A percentile compares a stretch with the other conserved stretches of the same genome.
These are phyloP conservation scores for Lumbricus terrestris DNA, from an alignment of 2,888 invertebrate genomes.

Conservation along the genomic window DNA sequence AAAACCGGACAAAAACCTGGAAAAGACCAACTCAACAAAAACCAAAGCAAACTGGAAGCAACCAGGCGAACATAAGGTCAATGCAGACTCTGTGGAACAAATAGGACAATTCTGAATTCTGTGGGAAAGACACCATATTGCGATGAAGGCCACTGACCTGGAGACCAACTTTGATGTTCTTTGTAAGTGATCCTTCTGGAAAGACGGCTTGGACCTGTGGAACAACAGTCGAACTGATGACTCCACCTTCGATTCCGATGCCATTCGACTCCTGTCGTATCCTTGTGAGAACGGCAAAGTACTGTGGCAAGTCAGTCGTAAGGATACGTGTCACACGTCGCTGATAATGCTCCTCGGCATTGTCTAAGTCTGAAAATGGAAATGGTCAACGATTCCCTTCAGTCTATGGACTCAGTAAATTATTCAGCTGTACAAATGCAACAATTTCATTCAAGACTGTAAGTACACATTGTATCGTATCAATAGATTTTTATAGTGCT, in stretches of 20 bases:
- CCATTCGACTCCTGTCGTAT: slow-evolving; percentile 90
- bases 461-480: too few species aligned
- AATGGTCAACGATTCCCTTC: not conserved
- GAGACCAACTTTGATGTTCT: slow-evolving; percentile 98
- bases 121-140: not conserved
- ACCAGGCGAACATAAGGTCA: not conserved
- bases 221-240: slow-evolving; percentile 97
- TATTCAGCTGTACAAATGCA: not conserved
- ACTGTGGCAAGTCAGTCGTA: slow-evolving; percentile 97
- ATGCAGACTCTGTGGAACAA: not conserved
- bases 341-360: slow-evolving; percentile 71
- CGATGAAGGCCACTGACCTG: slow-evolving; percentile 72
- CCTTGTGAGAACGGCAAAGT: slow-evolving; percentile 86
- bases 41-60: too few species aligned
- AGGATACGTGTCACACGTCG: slow-evolving; percentile 91
- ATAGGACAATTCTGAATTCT: not conserved
- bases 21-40: not conserved
- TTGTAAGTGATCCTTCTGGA: slow-evolving; percentile 96
- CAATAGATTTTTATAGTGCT: too few species aligned
- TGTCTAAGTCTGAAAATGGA: slow-evolving; percentile 63
- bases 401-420: not conserved
- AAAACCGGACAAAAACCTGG: too few species aligned
- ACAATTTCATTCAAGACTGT: not conserved
- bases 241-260: slow-evolving; percentile 97
- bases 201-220: slow-evolving; percentile 99